Conservation (phyloP, 2,797 vertebrate species). For the Catharus ustulatus region DNA sequence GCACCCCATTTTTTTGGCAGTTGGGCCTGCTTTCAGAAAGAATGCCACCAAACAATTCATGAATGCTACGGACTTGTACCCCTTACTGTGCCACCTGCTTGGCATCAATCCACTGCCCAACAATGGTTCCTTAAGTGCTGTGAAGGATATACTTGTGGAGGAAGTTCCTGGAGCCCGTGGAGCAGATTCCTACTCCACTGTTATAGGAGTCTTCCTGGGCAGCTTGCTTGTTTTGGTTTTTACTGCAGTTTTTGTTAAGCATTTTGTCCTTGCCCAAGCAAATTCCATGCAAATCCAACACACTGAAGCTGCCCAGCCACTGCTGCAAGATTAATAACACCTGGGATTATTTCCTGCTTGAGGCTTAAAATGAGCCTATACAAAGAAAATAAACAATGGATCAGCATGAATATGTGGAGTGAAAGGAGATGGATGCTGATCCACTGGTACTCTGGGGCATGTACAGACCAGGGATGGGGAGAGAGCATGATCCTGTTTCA, state of each 20-base stretch:
- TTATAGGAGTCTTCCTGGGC: slow-evolving; percentile 84
- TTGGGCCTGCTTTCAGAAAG: slow-evolving; percentile 88
- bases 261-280: slow-evolving; percentile 82
- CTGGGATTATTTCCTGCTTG: not conserved
- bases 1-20: slow-evolving; percentile 90
- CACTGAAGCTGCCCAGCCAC: slow-evolving; percentile 86
- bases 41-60: slow-evolving; percentile 82
- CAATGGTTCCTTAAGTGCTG: slow-evolving; percentile 86
- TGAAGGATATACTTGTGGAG: slow-evolving; percentile 83
- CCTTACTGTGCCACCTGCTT: slow-evolving; percentile 90
- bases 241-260: slow-evolving; percentile 81
- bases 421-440: not conserved
- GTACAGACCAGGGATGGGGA: not conserved
- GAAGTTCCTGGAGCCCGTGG: slow-evolving; percentile 2
- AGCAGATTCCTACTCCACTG: slow-evolving; percentile 75
- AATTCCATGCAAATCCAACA: slow-evolving; percentile 76
- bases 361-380: not conserved
- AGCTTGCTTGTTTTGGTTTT: slow-evolving; percentile 84
- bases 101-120: slow-evolving; percentile 81
- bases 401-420: not conserved
- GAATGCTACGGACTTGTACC: slow-evolving; percentile 89
- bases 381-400: not conserved
- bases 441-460: not conserved
- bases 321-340: slow-evolving; percentile 79
- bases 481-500: slow-evolving; percentile 2